Conservation (phyloP, 2,113 vertebrate species). For the Trichomycterus rosablanca region DNA sequence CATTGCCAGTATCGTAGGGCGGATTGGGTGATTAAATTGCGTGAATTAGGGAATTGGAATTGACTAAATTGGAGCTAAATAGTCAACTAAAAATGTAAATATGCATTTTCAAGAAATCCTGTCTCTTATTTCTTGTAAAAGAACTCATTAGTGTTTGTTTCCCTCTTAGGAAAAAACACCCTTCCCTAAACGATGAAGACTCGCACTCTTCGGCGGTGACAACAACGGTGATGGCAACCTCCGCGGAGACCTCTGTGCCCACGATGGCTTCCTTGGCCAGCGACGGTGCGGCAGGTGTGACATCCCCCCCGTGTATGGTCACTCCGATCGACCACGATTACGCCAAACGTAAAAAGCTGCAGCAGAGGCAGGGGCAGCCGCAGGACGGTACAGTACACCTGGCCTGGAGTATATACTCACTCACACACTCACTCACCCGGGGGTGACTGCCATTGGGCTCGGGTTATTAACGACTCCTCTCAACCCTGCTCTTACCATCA, state of each 20-base stretch:
- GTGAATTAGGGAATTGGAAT: too few species aligned
- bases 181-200: conserved; percentile 84
- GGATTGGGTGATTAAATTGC: too few species aligned
- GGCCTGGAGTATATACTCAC: conserved; percentile 81
- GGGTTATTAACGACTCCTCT: conserved; percentile 53
- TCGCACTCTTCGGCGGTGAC: conserved; percentile 78
- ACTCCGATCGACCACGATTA: conserved; percentile 99
- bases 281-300: conserved; percentile 88
- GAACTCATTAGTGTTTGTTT: too few species aligned
- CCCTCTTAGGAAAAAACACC: conserved; percentile 82
- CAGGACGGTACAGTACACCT: conserved; percentile 93
- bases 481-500: conserved; percentile 41
- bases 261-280: conserved; percentile 60
- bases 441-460: conserved; percentile 26
- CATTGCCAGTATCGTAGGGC: too few species aligned
- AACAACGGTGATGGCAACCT: conserved; percentile 45
- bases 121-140: too few species aligned
- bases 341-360: conserved; percentile 98
- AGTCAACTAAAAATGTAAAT: too few species aligned
- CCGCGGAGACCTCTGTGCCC: conserved; percentile 40
- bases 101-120: too few species aligned
- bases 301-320: conserved; percentile 95
- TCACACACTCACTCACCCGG: conserved; percentile 61
- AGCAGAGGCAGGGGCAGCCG: conserved; percentile 72
- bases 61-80: too few species aligned